These are phyloP conservation scores for Samia ricini DNA, from an alignment of 1,140 invertebrate species.

Conservation along the genomic window DNA sequence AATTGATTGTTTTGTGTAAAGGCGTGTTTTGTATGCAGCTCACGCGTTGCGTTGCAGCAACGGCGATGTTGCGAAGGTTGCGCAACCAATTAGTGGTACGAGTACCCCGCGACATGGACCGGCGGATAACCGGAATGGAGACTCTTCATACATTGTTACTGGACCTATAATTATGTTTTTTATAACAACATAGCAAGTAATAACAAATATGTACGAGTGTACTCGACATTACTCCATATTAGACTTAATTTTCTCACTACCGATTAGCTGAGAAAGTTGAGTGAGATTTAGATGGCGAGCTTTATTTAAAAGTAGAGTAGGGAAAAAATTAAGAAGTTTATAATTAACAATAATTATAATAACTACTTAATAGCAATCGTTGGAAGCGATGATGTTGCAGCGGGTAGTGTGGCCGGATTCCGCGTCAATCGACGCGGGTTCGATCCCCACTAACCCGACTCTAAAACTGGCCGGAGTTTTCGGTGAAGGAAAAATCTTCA, in stretches of 20 bases:
- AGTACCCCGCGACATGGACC: constrained; percentile 47
- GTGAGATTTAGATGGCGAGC: neutral
- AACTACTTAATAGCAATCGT: too few relatives aligned
- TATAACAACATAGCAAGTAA: neutral
- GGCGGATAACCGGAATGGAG: constrained; percentile 56
- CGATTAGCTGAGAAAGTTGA: neutral
- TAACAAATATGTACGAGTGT: neutral
- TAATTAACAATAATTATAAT: too few relatives aligned
- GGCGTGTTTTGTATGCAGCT: constrained; percentile 31
- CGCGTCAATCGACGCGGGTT: too few relatives aligned
- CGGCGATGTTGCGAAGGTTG: constrained; percentile 39
- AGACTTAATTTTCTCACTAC: neutral
- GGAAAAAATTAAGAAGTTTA: too few relatives aligned
- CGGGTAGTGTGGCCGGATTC: too few relatives aligned
- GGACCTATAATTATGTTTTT: neutral
- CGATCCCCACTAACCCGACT: too few relatives aligned
- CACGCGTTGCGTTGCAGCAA: constrained; percentile 47
- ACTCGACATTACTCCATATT: neutral
- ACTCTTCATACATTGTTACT: constrained; percentile 22
- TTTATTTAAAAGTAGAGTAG: too few relatives aligned
- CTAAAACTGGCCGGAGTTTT: too few relatives aligned
- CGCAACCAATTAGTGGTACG: constrained; percentile 60
- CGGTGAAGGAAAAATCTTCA: too few relatives aligned
- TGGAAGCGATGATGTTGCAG: too few relatives aligned
- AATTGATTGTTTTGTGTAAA: constrained; percentile 20